Evolutionary conservation across 2,113 vertebrate species (phyloP), one percentile per base, ranked within the genome.

Genomic region (Pteruthius melanotis): DNA sequence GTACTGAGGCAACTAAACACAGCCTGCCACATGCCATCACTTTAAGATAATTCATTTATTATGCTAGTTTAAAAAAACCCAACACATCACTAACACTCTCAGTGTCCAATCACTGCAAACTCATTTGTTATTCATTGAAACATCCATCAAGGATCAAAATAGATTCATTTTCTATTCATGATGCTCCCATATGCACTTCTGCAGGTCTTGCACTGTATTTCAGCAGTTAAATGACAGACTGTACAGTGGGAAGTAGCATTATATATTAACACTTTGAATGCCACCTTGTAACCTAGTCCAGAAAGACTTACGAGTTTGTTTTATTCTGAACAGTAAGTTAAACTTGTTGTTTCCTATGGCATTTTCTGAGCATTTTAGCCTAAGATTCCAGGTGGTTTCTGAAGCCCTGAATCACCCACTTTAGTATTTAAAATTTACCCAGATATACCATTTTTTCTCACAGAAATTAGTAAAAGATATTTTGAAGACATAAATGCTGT

Each of bases 101-200:
- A 71, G 35, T 31, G 35, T 91, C 91, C 96, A 94, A 94, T 95
- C 94, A 95, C 78, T 59, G 77, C 44, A 74, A 91, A 91, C 79
- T 96, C 87, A 95, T 97, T 96, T 88, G 92, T 80, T 96, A 97
- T 96, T 97, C 94, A 96, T 93, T 93, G 91, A 95, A 96, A 95
- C 92, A 93, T 94, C 93, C 87, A 96, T 96, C 94, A 93, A 90
- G 79, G 91, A 95, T 97, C 95, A 97, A 97, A 97, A 96, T 88
- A 96, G 91, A 94, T 91, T 96, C 75, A 94, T 96, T 95, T 96
- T 74, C 79, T 95, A 95, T 97, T 97, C 95, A 95, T 97, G 94
- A 95, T 92, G 79, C 59, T 94, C 84, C 63, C 79, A 77, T 74
- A 95, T 63, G 47, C 87, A 93, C 90, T 95, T 90, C 87, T 95